A percentile compares a stretch with the other conserved stretches of the same genome.
Conservation (phyloP, 2,888 invertebrate species). For the Caenorhabditis sp. region DNA sequence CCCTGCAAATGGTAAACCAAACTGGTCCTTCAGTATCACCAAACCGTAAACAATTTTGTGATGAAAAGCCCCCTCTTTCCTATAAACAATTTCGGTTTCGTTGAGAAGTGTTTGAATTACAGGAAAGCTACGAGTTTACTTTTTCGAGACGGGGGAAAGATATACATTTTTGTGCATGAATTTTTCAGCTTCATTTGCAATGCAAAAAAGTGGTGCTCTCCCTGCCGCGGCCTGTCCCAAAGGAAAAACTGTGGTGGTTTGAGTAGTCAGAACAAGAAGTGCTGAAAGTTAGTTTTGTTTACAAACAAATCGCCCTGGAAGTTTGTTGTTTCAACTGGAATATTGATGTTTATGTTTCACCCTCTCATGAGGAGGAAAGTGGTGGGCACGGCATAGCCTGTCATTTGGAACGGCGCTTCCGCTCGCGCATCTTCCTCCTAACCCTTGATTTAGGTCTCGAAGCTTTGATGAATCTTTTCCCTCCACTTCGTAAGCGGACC, state of each 20-base stretch:
- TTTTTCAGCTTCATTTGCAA: constrained; percentile 56
- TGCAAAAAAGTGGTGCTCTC: constrained; percentile 50
- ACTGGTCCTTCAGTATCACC: constrained; percentile 21
- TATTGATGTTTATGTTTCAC: too few species aligned
- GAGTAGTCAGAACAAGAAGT: background rate
- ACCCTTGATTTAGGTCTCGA: constrained; percentile 31
- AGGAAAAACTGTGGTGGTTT: constrained; percentile 50
- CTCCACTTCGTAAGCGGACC: constrained; percentile 3
- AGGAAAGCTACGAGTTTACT: constrained; percentile 21
- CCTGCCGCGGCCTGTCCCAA: constrained; percentile 26
- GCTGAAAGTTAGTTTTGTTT: too few species aligned
- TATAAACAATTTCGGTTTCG: constrained; percentile 36
- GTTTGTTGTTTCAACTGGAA: too few species aligned
- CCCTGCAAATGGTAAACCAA: constrained; percentile 11
- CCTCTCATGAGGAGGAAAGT: too few species aligned
- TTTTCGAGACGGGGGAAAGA: constrained; percentile 17
- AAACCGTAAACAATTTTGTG: constrained; percentile 54
- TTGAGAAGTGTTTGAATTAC: constrained; percentile 30
- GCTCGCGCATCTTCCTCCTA: constrained; percentile 4
- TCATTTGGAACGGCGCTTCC: constrained; percentile 14
- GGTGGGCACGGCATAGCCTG: constrained; percentile 6
- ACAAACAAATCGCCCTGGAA: too few species aligned
- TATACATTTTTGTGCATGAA: constrained; percentile 58
- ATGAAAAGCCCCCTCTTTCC: too few species aligned
- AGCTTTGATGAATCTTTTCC: constrained; percentile 44